Evolutionary conservation across 1,140 invertebrate species (phyloP), one percentile per base, ranked within the genome.

Genomic region (Trichogramma pretiosum): DNA sequence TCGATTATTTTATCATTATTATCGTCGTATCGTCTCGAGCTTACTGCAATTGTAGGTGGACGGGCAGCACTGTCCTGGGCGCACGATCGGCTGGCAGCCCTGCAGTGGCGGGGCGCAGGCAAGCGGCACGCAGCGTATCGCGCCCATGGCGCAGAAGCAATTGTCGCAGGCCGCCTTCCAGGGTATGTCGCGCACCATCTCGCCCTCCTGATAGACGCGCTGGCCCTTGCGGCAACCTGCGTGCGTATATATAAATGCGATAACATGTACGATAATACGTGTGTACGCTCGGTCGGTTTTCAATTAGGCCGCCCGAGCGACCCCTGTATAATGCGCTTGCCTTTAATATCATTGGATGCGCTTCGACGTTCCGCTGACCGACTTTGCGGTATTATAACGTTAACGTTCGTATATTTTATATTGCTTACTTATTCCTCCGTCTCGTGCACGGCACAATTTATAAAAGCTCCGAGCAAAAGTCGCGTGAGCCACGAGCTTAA

Each of bases 21-120:
- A n/a, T 9, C 13, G 26, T 7, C 7, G 26, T 13, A 28, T 11
- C 33, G 1, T n/a, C n/a, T n/a, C 7, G 11, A 56, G 79, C 74
- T 76, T 73, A 77, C 81, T 79, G 57, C 87, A 89, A 54, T 86
- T 81, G 59, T 90, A 91, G 56, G 84, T 85, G 32, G 83, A 81
- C 17, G 88, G 85, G 63, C 88, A 91, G 63, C 87, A 91, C 59
- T 89, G 81, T 18, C 85, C 87, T 43, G 77, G 70, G 30, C 79
- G 78, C 21, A 87, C 76, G 22, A 90, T 78, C 1, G 88, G 87
- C 42, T 69, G 75, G 62, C 88, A 92, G 30, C 83, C 84, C 52
- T 81, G 75, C 42, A 89, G 70, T 0, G 82, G 76, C 11, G 83
- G 82, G 4, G 84, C 79, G 55, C 87, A 89, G 10, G 82, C 78